Base-by-base conservation (phyloP, 2,888 invertebrate genomes). In the Papilio demoleus region DNA sequence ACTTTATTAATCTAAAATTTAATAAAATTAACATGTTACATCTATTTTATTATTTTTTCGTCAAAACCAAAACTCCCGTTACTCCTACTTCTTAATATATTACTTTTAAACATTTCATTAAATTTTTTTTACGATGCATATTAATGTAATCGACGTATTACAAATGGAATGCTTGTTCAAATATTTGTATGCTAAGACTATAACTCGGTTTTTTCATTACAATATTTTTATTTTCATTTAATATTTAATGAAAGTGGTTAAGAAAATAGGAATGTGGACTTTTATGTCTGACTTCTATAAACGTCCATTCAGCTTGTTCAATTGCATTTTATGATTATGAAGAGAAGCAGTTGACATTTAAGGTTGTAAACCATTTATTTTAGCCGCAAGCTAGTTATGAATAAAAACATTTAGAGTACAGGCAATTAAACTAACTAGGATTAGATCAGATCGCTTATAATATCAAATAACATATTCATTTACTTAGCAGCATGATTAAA, bases 381-480 rank as follows among this genome's bases (percentile, higher is more conserved):
- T 14, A n/a, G 45, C 58, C n/a, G 34, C 65, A 14, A 34, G 34
- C 34, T 36, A 42, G 14, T 65, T n/a, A 58, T 22, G 42, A 12
- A 17, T 45, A 42, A 12, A 58, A 31, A 53, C 47, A 38, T 40
- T 27, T 27, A 53, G 56, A 17, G 24, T 17, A 56, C 56, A 65
- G 11, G 19, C 31, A 31, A 56, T 56, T 59, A 59, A 38, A 36
- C 22, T 19, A 38, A 22, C 34, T 6, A 24, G 22, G n/a, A 61
- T 38, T 61, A 61, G 31, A 56, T 31, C 17, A n/a, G 50, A 14
- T 9, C 9, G 9, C 31, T 56, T 31, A 17, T 8, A n/a, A n/a
- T 38, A 61, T 40, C 27, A 61, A 61, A 17, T 53, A 56, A 56
- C 60, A 61, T 60, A 38, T 40, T 59, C 6, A 36, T 61, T 42